Evolutionary conservation across 37 sponge, comb jelly and placozoan species (phyloP).

Genomic region (Geodia barretti): DNA sequence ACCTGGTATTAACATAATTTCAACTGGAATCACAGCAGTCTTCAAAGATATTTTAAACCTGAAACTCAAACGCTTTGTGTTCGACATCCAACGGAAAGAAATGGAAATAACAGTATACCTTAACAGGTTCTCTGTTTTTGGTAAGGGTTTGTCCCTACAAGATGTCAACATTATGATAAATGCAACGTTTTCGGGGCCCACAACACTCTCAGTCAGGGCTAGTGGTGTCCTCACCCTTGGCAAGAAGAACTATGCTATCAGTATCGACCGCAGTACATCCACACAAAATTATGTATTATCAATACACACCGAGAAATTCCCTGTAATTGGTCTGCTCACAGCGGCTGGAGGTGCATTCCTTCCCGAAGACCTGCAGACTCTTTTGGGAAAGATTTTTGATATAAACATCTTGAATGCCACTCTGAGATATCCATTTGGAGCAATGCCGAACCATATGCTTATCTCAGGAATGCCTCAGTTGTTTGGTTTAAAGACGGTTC

Average conservation of each 20-base stretch:
- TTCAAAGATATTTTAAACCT: neutral
- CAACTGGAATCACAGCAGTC: neutral
- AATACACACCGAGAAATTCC: neutral
- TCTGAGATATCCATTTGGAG: neutral
- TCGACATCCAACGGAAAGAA: neutral
- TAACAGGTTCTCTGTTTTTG: neutral
- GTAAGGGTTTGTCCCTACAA: neutral
- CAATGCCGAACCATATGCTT: neutral
- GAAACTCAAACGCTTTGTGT: neutral
- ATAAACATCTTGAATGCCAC: neutral
- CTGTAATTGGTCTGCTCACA: neutral
- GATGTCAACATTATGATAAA: neutral
- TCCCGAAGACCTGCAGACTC: neutral
- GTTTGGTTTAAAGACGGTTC: neutral
- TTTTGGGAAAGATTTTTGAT: neutral
- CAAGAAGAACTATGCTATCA: neutral
- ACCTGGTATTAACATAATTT: neutral
- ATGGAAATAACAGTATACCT: too few species aligned
- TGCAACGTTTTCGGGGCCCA: neutral
- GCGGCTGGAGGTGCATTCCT: neutral
- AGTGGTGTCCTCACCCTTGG: neutral
- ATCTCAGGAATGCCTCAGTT: neutral
- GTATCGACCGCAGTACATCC: neutral
- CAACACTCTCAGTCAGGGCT: neutral
- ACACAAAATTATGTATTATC: neutral